These are phyloP conservation scores for Anastrepha ludens DNA, from an alignment of 1,140 invertebrate species.

Conservation along the genomic window DNA sequence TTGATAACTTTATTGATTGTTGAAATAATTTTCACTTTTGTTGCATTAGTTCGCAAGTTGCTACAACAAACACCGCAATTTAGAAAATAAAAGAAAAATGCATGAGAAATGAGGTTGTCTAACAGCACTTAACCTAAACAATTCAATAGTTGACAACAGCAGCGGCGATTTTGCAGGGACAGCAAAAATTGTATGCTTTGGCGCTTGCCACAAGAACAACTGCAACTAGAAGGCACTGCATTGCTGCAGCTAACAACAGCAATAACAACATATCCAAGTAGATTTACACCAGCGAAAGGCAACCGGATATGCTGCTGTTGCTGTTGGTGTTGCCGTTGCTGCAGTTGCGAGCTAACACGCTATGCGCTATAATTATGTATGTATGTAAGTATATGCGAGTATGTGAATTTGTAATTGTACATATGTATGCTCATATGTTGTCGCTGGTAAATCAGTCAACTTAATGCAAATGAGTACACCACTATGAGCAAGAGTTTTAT, in stretches of 20 bases:
- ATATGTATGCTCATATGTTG: background rate
- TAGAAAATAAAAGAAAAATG: background rate
- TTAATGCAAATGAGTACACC: constrained; percentile 43
- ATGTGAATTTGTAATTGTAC: background rate
- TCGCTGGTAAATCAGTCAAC: constrained; percentile 34
- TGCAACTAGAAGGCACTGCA: background rate
- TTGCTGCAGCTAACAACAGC: background rate
- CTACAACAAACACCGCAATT: too few species aligned
- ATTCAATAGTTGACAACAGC: constrained; percentile 23
- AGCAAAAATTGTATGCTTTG: constrained; percentile 17
- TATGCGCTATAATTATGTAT: background rate
- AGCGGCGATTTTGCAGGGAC: background rate
- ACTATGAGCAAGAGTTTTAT: background rate
- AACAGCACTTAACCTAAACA: constrained; percentile 40
- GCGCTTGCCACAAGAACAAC: background rate
- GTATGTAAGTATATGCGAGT: background rate
- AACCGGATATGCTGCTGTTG: constrained; percentile 27
- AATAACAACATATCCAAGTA: background rate
- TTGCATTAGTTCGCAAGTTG: too few species aligned
- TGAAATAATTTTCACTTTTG: too few species aligned
- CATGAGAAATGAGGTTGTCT: constrained; percentile 6
- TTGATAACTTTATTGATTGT: too few species aligned
- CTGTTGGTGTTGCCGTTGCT: background rate
- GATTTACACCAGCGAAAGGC: constrained; percentile 21
- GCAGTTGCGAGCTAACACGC: background rate